Conservation (phyloP, 2,797 vertebrate species). For the Gephyroberyx darwinii region DNA sequence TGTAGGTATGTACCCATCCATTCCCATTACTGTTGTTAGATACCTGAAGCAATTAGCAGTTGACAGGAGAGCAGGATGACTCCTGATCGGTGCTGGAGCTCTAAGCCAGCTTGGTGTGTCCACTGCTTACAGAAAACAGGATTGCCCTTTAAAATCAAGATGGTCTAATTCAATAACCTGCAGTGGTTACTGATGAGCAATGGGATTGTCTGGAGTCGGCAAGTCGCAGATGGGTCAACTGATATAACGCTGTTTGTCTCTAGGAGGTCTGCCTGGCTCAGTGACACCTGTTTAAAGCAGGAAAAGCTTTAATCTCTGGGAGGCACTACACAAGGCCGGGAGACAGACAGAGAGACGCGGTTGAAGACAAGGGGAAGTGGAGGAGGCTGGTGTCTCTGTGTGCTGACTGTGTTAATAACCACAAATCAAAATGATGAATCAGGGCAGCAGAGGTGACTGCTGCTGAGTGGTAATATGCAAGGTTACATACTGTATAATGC, state of each 20-base stretch:
- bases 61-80: slow-evolving; percentile 66
- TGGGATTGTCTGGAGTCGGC: slow-evolving; percentile 85
- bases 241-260: slow-evolving; percentile 81
- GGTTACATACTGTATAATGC: slow-evolving; percentile 32
- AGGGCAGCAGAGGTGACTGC: slow-evolving; percentile 57
- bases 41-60: slow-evolving; percentile 70
- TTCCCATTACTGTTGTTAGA: slow-evolving; percentile 61
- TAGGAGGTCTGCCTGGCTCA: slow-evolving; percentile 78
- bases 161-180: slow-evolving; percentile 86
- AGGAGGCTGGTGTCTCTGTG: slow-evolving; percentile 68
- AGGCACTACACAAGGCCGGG: slow-evolving; percentile 76
- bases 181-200: slow-evolving; percentile 84
- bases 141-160: slow-evolving; percentile 86
- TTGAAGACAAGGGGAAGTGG: slow-evolving; percentile 66
- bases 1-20: slow-evolving; percentile 45
- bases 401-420: slow-evolving; percentile 71
- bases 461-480: slow-evolving; percentile 39
- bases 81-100: slow-evolving; percentile 69
- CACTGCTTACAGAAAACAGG: slow-evolving; percentile 82
- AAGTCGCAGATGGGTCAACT: slow-evolving; percentile 80
- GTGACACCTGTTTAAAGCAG: slow-evolving; percentile 85
- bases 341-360: slow-evolving; percentile 75
- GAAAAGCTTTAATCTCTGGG: slow-evolving; percentile 81
- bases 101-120: slow-evolving; percentile 68
- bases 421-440: slow-evolving; percentile 71